A percentile compares a stretch with the other conserved stretches of the same genome.
These are phyloP conservation scores for Aphaenogaster rudis DNA, from an alignment of 1,140 invertebrate genomes.

Conservation along the genomic window DNA sequence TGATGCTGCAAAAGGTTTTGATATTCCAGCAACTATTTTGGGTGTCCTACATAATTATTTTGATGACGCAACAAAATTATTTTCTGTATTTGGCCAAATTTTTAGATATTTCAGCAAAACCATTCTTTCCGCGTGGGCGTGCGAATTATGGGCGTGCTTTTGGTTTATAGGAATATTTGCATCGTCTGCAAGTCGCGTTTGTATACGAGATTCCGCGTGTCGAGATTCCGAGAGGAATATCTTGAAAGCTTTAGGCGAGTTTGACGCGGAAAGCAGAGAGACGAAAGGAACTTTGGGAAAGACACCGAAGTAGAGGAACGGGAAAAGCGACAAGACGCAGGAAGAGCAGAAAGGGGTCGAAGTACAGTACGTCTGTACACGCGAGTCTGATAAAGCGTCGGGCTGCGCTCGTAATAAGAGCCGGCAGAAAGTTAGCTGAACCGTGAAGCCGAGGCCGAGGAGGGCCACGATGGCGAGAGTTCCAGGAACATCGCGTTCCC, in stretches of 20 bases:
- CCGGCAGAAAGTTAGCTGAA: constrained; percentile 83
- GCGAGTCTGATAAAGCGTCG: constrained; percentile 75
- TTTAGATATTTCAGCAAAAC: too few species aligned
- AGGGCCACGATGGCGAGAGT: constrained; percentile 68
- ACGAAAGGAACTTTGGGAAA: constrained; percentile 43
- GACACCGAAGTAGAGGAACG: constrained; percentile 1
- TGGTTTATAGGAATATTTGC: not conserved
- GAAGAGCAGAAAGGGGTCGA: constrained; percentile 62
- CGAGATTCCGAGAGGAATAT: not conserved
- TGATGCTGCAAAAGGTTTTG: too few species aligned
- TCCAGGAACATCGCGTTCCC: constrained; percentile 79
- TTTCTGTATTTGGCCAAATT: too few species aligned
- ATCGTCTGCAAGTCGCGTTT: not conserved
- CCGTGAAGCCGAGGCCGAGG: constrained; percentile 74
- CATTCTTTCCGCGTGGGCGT: too few species aligned
- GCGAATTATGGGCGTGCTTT: not conserved
- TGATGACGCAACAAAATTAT: too few species aligned
- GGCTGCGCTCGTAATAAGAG: constrained; percentile 78
- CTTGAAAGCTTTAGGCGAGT: not conserved
- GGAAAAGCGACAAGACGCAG: constrained; percentile 15
- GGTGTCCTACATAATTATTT: too few species aligned
- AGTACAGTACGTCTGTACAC: constrained; percentile 58
- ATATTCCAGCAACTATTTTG: too few species aligned
- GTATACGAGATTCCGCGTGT: not conserved
- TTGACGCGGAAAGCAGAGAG: constrained; percentile 2